Conservation (phyloP, 1,140 invertebrate genomes). For the Pygmarrhopalites habei region DNA sequence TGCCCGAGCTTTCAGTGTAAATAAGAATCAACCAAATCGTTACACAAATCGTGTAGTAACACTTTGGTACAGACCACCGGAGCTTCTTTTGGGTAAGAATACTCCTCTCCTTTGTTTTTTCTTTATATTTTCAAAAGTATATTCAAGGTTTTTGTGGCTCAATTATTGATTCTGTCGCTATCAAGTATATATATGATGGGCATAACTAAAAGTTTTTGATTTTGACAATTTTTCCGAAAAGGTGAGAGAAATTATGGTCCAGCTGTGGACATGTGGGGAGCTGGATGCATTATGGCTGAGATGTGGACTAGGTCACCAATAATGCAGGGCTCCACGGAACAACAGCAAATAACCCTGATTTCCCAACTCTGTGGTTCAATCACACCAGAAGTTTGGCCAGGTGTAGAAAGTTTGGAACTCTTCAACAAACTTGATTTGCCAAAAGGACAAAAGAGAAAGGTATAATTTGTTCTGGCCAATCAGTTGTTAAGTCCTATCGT, state of each 20-base stretch:
- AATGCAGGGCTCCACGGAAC: constrained; percentile 84
- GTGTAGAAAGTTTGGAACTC: constrained; percentile 84
- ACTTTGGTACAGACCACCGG: constrained; percentile 74
- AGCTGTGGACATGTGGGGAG: constrained; percentile 72
- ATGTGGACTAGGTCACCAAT: constrained; percentile 90
- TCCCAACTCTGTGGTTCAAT: constrained; percentile 95
- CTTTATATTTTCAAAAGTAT: too few relatives aligned
- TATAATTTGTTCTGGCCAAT: constrained; percentile 40
- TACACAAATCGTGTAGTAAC: constrained; percentile 91
- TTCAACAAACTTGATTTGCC: constrained; percentile 86
- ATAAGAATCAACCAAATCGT: constrained; percentile 74
- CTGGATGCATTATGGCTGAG: constrained; percentile 46
- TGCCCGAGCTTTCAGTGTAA: constrained; percentile 82
- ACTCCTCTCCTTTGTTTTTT: too few relatives aligned
- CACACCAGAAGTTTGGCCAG: constrained; percentile 87
- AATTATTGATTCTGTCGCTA: too few relatives aligned
- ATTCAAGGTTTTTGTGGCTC: too few relatives aligned
- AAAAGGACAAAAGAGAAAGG: constrained; percentile 83
- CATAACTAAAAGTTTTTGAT: too few relatives aligned
- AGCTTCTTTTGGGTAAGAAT: constrained; percentile 78
- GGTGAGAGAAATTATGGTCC: constrained; percentile 92
- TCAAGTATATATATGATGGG: too few relatives aligned
- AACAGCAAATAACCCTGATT: constrained; percentile 90
- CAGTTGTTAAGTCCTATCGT: not conserved
- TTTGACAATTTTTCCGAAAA: too few relatives aligned